phyloP scores from a whole-genome alignment of 1,140 invertebrate genomes.

The Goniozus legneri region DNA sequence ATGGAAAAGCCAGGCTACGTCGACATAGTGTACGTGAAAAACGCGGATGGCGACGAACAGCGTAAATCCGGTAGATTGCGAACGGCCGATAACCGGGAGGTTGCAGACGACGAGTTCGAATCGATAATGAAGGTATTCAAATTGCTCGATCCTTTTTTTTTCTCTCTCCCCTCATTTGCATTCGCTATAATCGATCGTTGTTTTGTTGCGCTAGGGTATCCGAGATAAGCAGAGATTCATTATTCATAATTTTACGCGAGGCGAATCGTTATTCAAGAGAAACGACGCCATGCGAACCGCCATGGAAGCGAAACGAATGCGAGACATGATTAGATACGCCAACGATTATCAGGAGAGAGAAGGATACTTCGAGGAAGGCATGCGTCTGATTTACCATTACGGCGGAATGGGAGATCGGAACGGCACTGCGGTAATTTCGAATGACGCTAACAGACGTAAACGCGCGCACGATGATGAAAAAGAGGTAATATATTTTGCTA shows the following conservation, averaged over 20 bases:
- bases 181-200: no score
- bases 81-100: conserved; percentile 21
- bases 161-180: no score
- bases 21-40: conserved; percentile 47
- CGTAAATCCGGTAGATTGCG: conserved; percentile 33
- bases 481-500: conserved; percentile 43
- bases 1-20: conserved; percentile 36
- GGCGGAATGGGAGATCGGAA: conserved; percentile 21
- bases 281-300: conserved; percentile 38
- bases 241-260: conserved; percentile 45
- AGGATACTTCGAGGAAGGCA: conserved; percentile 49
- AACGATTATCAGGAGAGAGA: conserved; percentile 42
- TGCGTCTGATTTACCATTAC: conserved; percentile 50
- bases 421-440: conserved; percentile 5
- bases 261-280: conserved; percentile 39
- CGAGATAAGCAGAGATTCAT: conserved; percentile 36
- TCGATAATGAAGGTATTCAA: conserved; percentile 35
- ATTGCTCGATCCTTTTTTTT: conserved; percentile 6
- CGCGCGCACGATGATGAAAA: conserved; percentile 36
- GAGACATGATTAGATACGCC: conserved; percentile 45
- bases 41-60: conserved; percentile 29
- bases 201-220: conserved; percentile 35
- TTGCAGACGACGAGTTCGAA: conserved; percentile 32
- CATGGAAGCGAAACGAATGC: conserved; percentile 32
- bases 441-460: conserved; percentile 32